These are phyloP conservation scores for Ia io DNA, from an alignment of 2,113 vertebrate species.

Conservation along the genomic window DNA sequence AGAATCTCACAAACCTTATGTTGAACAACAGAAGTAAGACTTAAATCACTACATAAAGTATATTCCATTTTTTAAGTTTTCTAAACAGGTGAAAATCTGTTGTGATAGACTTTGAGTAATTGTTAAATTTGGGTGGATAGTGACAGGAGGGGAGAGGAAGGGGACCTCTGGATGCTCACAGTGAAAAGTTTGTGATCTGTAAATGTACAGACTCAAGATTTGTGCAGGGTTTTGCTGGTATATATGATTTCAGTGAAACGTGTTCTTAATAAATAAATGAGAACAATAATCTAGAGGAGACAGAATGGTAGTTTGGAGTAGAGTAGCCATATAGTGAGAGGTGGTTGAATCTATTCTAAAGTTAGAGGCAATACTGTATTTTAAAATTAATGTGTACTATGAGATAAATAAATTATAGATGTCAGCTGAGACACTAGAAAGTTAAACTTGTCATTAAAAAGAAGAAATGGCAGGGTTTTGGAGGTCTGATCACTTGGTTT, in stretches of 20 bases:
- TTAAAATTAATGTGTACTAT: background rate
- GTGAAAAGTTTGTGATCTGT: background rate
- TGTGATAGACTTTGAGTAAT: background rate
- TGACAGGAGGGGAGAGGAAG: fast-evolving
- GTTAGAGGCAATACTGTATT: background rate
- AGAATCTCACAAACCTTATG: background rate
- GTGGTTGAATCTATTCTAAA: background rate
- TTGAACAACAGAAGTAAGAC: background rate
- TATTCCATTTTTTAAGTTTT: background rate
- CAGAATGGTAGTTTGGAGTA: background rate
- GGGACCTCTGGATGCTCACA: background rate
- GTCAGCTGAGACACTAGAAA: background rate
- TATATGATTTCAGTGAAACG: background rate
- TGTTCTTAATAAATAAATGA: background rate
- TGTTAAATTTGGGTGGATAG: background rate
- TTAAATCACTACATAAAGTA: background rate
- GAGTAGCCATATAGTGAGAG: background rate
- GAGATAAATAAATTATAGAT: background rate
- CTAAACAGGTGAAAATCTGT: background rate
- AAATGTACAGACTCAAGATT: background rate
- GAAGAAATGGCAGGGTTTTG: background rate
- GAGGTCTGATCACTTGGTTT: background rate
- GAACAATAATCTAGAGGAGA: background rate
- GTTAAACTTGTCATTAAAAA: background rate
- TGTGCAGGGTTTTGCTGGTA: background rate